These are phyloP conservation scores for Bufo gargarizans DNA, from an alignment of 2,113 vertebrate genomes.

Conservation along the genomic window DNA sequence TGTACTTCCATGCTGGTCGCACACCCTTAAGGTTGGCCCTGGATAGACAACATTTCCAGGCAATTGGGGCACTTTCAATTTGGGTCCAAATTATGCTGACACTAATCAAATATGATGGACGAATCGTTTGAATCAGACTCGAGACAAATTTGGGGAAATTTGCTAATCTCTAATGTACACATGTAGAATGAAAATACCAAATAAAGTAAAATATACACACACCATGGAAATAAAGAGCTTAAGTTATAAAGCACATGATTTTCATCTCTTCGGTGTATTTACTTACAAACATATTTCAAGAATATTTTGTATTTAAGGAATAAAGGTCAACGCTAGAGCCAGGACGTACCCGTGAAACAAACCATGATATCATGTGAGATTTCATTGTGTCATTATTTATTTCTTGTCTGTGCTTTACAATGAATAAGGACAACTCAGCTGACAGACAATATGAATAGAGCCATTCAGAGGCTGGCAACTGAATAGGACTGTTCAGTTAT, in stretches of 20 bases:
- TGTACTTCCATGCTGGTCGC: too few relatives aligned
- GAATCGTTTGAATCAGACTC: too few relatives aligned
- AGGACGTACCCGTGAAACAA: not conserved
- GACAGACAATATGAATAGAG: constrained; percentile 41
- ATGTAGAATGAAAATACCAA: not conserved
- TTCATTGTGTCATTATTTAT: constrained; percentile 14
- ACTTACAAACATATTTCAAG: not conserved
- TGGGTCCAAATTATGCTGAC: too few relatives aligned
- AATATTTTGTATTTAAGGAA: not conserved
- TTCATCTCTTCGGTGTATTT: not conserved
- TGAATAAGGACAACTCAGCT: constrained; percentile 27
- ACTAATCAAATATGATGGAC: too few relatives aligned
- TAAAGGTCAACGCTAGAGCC: not conserved
- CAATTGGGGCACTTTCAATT: too few relatives aligned
- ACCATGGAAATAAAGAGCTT: not conserved
- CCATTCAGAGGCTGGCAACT: constrained; percentile 4
- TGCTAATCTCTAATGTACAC: too few relatives aligned
- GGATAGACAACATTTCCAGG: too few relatives aligned
- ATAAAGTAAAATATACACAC: not conserved
- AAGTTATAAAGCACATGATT: not conserved
- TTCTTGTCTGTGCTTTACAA: constrained; percentile 19
- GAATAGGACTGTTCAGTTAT: not conserved
- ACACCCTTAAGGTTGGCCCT: too few relatives aligned
- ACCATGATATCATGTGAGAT: constrained; percentile 25
- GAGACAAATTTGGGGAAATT: too few relatives aligned